These are phyloP conservation scores for Drosophila kuntzei DNA, from an alignment of 2,888 invertebrate genomes.

Conservation along the genomic window DNA sequence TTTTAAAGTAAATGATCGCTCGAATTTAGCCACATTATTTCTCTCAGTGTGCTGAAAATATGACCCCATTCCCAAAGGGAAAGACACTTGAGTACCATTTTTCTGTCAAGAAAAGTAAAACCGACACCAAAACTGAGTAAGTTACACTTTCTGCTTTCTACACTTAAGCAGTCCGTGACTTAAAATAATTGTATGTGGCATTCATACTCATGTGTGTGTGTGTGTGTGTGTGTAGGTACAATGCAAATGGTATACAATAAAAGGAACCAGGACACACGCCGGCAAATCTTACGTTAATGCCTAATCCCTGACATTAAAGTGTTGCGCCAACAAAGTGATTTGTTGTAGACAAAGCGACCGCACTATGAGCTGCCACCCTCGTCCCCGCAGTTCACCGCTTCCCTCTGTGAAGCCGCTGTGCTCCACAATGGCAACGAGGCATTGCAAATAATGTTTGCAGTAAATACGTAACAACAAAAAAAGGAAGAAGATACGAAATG, in stretches of 20 bases:
- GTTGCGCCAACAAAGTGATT: constrained; percentile 80
- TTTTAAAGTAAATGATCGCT: neutral
- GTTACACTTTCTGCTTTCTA: constrained; percentile 17
- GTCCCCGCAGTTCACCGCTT: no score
- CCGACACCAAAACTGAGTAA: constrained; percentile 7
- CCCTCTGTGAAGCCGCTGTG: neutral
- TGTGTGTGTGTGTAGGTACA: constrained; percentile 31
- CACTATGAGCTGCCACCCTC: constrained; percentile 45
- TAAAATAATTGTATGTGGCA: constrained; percentile 46
- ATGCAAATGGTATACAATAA: constrained; percentile 60
- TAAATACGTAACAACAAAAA: constrained; percentile 66
- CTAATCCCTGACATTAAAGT: constrained; percentile 81
- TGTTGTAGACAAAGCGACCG: constrained; percentile 77
- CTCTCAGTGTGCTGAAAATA: constrained; percentile 11
- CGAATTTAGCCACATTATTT: neutral
- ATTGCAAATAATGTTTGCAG: constrained; percentile 81
- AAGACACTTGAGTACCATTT: constrained; percentile 19
- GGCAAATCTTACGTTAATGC: constrained; percentile 77
- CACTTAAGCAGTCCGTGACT: constrained; percentile 30
- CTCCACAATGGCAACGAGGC: constrained; percentile 62
- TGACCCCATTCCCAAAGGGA: constrained; percentile 12
- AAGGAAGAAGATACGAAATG: constrained; percentile 33
- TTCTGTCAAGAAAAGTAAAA: constrained; percentile 3
- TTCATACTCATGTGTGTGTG: neutral
- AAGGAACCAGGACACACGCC: constrained; percentile 39